phyloP scores from a whole-genome alignment of 2,797 vertebrate genomes.

The Sebastes iracundus region DNA sequence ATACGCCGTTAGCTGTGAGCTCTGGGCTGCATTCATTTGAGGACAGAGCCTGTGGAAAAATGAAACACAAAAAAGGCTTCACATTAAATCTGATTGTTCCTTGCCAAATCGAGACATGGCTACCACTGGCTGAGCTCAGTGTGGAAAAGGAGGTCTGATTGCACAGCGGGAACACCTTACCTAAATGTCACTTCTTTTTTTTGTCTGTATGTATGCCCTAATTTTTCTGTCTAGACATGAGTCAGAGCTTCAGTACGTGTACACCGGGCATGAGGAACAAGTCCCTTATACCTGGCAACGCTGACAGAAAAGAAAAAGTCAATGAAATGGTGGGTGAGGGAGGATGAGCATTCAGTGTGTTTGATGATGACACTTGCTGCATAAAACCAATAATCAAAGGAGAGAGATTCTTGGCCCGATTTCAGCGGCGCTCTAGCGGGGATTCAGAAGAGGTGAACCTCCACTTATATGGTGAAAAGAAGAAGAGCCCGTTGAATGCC shows the following conservation, averaged over 20 bases:
- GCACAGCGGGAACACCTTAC: constrained; percentile 67
- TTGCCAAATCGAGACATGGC: constrained; percentile 43
- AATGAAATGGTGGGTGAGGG: not conserved
- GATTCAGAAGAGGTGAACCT: constrained; percentile 27
- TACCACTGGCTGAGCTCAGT: constrained; percentile 51
- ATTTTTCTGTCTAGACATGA: constrained; percentile 70
- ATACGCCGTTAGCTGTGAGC: constrained; percentile 26
- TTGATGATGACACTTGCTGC: constrained; percentile 54
- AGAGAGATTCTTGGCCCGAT: constrained; percentile 30
- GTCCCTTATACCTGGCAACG: not conserved
- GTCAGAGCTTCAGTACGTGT: constrained; percentile 31
- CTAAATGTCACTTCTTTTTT: constrained; percentile 49
- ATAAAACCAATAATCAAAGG: constrained; percentile 61
- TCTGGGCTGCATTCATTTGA: constrained; percentile 34
- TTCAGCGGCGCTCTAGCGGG: constrained; percentile 4
- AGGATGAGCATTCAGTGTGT: constrained; percentile 27
- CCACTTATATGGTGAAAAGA: not conserved
- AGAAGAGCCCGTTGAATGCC: constrained; percentile 15
- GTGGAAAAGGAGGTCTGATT: constrained; percentile 74
- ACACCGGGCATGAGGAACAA: constrained; percentile 11
- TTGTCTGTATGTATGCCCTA: constrained; percentile 48
- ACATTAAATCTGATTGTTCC: constrained; percentile 66
- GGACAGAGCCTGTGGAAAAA: constrained; percentile 36
- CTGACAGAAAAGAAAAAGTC: not conserved
- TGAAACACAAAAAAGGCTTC: constrained; percentile 43